Percentiles rank a stretch among this genome's conserved stretches.
These are phyloP conservation scores for Drosophila miranda DNA, from an alignment of 1,140 invertebrate genomes.

Conservation along the genomic window DNA sequence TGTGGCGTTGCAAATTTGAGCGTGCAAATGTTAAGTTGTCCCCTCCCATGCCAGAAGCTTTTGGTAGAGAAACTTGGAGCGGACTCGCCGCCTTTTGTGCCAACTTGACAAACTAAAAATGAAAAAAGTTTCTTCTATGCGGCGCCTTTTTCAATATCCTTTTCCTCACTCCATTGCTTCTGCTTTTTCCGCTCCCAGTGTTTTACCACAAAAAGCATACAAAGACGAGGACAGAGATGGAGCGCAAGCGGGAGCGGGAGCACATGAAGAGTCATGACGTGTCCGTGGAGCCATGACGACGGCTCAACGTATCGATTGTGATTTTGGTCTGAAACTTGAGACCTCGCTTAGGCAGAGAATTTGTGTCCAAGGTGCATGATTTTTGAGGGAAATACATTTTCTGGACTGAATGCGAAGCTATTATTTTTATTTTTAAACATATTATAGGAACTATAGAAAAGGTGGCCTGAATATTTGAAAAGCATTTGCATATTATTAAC, in stretches of 20 bases:
- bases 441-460: too few relatives aligned
- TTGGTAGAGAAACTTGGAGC: conserved; percentile 59
- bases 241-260: not conserved
- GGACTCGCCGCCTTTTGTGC: conserved; percentile 59
- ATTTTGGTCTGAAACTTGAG: conserved; percentile 34
- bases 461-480: too few relatives aligned
- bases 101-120: conserved; percentile 81
- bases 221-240: conserved; percentile 23
- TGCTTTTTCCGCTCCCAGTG: not conserved
- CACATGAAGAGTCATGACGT: not conserved
- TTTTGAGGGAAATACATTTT: too few relatives aligned
- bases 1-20: conserved; percentile 39
- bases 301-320: conserved; percentile 74
- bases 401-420: too few relatives aligned
- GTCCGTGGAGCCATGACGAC: conserved; percentile 45
- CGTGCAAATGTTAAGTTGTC: conserved; percentile 70
- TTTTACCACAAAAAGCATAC: conserved; percentile 31
- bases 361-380: too few relatives aligned
- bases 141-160: conserved; percentile 78
- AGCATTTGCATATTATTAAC: too few relatives aligned
- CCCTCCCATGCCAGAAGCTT: conserved; percentile 23
- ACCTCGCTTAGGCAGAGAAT: conserved; percentile 10
- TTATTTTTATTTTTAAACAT: too few relatives aligned
- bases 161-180: conserved; percentile 6
- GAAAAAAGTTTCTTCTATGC: conserved; percentile 75